Percentiles rank a stretch among this genome's conserved stretches.
Evolutionary conservation across 2,888 invertebrate genomes (phyloP).

Genomic region (Eupithecia exiguata): DNA sequence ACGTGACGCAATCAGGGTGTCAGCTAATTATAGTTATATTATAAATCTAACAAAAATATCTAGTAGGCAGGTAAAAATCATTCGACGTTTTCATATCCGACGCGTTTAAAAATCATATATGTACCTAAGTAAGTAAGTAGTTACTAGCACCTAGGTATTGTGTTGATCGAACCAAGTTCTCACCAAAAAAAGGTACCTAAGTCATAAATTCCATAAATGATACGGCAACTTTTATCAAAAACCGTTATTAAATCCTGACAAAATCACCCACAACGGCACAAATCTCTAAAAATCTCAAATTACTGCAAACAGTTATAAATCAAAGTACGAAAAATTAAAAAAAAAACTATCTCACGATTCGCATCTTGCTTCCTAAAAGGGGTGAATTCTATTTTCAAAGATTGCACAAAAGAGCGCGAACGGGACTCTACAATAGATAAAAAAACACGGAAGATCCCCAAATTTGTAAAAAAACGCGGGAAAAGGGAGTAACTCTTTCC

Average conservation of each 20-base stretch:
- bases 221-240: slow-evolving; percentile 54
- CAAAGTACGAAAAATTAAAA: slow-evolving; percentile 65
- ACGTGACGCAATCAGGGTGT: too few species aligned
- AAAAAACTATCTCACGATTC: slow-evolving; percentile 79
- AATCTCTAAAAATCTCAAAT: slow-evolving; percentile 81
- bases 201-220: slow-evolving; percentile 47
- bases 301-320: slow-evolving; percentile 83
- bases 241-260: slow-evolving; percentile 71
- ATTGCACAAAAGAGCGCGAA: slow-evolving; percentile 57
- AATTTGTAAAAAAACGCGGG: slow-evolving; percentile 51
- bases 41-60: too few species aligned
- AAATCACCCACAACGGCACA: slow-evolving; percentile 66
- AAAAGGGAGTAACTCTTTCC: slow-evolving; percentile 82
- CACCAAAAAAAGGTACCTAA: slow-evolving; percentile 25
- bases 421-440: slow-evolving; percentile 77
- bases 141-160: background rate
- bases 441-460: slow-evolving; percentile 72
- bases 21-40: too few species aligned
- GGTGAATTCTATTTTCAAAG: slow-evolving; percentile 69
- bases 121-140: too few species aligned
- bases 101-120: too few species aligned
- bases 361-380: slow-evolving; percentile 77
- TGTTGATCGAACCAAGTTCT: background rate
- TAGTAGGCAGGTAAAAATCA: background rate
- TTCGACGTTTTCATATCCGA: background rate